Evolutionary conservation across 2,797 vertebrate species (phyloP), one percentile per base, ranked within the genome.

Genomic region (Tragelaphus oryx): DNA sequence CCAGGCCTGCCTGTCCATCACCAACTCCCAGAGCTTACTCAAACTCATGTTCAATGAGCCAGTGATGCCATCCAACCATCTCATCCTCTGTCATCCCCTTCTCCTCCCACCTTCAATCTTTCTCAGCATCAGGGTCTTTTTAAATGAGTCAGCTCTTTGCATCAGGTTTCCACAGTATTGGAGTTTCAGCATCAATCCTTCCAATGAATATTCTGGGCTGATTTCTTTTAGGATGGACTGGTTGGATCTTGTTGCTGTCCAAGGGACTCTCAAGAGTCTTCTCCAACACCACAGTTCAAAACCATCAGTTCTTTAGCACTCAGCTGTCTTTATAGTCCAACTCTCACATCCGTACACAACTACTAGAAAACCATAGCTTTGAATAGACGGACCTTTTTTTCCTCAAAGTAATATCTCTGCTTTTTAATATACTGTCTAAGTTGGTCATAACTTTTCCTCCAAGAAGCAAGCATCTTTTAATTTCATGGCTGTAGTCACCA

Each of bases 21-120:
- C 33, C 62, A 22, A 11, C 18, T 68, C 62, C 33, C 3, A 0
- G 62, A 68, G 33, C 18, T 6, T 2, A 0, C 62, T 37, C 33
- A 68, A 11, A 37, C 62, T 22, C 33, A 37, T 22, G 33, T 68
- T 33, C 33, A 68, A 22, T 68, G 9, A 68, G 62, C 3, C 5
- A 0, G 18, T 37, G 18, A 37, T 37, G 18, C 62, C 62, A 37
- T 37, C 62, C 18, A 68, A 5, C 62, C 33, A 68, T 22, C 33
- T 37, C 62, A 68, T 68, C 33, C 33, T 65, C 62, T 37, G 62
- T 68, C 0, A 0, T 37, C 62, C 5, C 4, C 9, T 68, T 37
- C 62, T 68, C 17, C 17, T 65, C 18, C n/a, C 17, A 17, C 62
- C 9, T 17, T 33, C 62, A 37, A 1, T 20, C 1, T 20, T 68